Base-by-base conservation (phyloP, 2,888 invertebrate genomes). In the Lasius platythorax region DNA sequence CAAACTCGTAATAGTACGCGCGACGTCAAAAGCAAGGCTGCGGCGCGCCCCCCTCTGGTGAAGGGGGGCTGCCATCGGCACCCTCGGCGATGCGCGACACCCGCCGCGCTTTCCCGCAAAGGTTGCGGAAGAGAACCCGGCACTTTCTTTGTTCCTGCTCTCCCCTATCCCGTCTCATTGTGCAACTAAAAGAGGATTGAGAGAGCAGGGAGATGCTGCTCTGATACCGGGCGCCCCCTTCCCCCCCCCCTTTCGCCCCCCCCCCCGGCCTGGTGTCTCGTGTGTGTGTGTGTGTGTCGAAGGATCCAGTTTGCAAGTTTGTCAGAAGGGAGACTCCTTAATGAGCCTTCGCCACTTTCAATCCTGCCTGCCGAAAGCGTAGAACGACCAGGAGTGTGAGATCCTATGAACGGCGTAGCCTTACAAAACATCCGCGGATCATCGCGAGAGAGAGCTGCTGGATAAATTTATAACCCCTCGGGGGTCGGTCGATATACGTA, bases 1-100 rank as follows among this genome's bases (percentile, higher is more conserved):
- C 85, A 67, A 84, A 84, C 68, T 83, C 84, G 53, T 84, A 84
- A 88, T 85, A 87, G 83, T 72, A 78, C 81, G 72, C 73, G 40
- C 50, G 53, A 84, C 74, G 82, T 82, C 82, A 85, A 74, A 72
- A 53, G 72, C 84, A 86, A 66, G 53, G 30, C 30, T 63, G 23
- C 0, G 70, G 58, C 46, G 53, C 15, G 63, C 43, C 43, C 68
- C 30, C 50, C 33, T 12, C 46, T 37, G 12, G 28, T 23, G 23
- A 12, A 56, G n/a, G n/a, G 56, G 58, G 46, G 78, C 43, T 81
- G 3, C 30, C 30, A 50, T 81, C 73, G 79, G 79, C 61, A 81
- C 73, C 79, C 79, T 37, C 37, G 33, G 70, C 5, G 70, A 64
- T 61, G 61, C 56, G 43, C 23, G 23, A 67, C 67, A 66, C 30